These are phyloP conservation scores for Rhinoptilus africanus DNA, from an alignment of 2,113 vertebrate genomes.

Conservation along the genomic window DNA sequence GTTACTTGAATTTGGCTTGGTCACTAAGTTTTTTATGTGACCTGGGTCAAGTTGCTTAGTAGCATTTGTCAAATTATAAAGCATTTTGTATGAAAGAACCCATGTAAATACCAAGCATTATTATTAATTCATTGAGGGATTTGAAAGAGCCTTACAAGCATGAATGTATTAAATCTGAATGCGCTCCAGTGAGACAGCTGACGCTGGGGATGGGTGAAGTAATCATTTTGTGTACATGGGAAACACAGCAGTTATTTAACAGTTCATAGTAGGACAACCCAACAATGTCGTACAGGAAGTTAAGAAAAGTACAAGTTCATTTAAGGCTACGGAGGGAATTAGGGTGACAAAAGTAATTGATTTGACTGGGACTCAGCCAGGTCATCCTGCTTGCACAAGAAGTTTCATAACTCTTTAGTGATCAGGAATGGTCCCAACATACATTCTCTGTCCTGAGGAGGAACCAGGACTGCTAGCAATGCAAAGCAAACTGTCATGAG, in stretches of 20 bases:
- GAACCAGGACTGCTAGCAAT: not conserved
- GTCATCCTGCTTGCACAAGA: not conserved
- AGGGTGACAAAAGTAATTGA: not conserved
- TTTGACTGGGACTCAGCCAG: not conserved
- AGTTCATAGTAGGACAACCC: not conserved
- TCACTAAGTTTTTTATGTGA: not conserved
- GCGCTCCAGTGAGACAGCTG: not conserved
- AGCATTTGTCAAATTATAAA: constrained; percentile 40
- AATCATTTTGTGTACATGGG: not conserved
- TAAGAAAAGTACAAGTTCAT: constrained; percentile 18
- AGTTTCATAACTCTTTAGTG: not conserved
- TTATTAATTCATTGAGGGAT: constrained; percentile 24
- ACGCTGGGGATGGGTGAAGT: not conserved
- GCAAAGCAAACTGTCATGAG: not conserved
- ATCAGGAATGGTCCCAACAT: not conserved
- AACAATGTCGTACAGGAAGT: not conserved
- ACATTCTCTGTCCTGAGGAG: not conserved
- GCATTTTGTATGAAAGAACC: constrained; percentile 17
- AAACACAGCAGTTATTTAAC: constrained; percentile 7
- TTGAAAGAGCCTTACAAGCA: not conserved
- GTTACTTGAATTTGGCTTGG: not conserved
- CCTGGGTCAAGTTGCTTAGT: not conserved
- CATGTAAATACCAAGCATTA: constrained; percentile 13
- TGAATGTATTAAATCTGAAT: not conserved
- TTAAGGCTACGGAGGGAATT: not conserved